Percentiles rank a stretch among this genome's conserved stretches.
phyloP scores from a whole-genome alignment of 2,113 vertebrate genomes.

The Oncorhynchus clarkii region DNA sequence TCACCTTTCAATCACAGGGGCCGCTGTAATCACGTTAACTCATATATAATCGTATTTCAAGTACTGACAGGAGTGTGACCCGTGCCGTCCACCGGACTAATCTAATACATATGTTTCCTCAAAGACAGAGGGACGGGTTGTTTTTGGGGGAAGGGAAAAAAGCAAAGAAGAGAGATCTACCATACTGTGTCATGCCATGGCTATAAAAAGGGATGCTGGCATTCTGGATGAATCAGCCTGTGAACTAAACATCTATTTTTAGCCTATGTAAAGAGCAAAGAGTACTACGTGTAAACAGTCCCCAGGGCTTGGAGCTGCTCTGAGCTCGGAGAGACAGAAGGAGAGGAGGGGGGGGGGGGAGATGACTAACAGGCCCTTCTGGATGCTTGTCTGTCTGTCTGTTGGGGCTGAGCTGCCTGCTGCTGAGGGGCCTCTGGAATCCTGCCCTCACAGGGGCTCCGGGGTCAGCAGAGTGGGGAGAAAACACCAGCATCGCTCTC shows the following conservation, averaged over 20 bases:
- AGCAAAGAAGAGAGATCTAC: conserved; percentile 11
- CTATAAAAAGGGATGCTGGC: conserved; percentile 57
- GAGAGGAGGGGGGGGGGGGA: background rate
- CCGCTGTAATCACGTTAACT: conserved; percentile 74
- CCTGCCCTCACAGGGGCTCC: conserved; percentile 45
- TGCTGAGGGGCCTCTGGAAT: conserved; percentile 41
- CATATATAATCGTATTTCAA: conserved; percentile 72
- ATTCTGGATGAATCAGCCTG: conserved; percentile 59
- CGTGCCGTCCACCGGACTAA: conserved; percentile 66
- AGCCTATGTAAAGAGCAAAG: conserved; percentile 32
- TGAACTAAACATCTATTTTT: conserved; percentile 70
- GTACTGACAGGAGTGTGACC: conserved; percentile 76
- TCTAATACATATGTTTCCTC: conserved; percentile 75
- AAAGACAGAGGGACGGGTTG: conserved; percentile 68
- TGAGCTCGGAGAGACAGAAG: background rate
- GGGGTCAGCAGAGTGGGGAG: conserved; percentile 52
- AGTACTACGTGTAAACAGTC: conserved; percentile 51
- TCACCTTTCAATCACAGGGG: conserved; percentile 68
- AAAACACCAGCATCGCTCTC: conserved; percentile 56
- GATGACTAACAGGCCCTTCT: conserved; percentile 48
- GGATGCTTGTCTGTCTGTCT: conserved; percentile 17
- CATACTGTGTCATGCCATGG: conserved; percentile 68
- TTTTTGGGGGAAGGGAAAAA: conserved; percentile 28
- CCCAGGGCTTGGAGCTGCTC: conserved; percentile 23
- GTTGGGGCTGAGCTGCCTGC: conserved; percentile 8